Conservation (phyloP, 2,888 invertebrate genomes). For the Epinotia ramella region DNA sequence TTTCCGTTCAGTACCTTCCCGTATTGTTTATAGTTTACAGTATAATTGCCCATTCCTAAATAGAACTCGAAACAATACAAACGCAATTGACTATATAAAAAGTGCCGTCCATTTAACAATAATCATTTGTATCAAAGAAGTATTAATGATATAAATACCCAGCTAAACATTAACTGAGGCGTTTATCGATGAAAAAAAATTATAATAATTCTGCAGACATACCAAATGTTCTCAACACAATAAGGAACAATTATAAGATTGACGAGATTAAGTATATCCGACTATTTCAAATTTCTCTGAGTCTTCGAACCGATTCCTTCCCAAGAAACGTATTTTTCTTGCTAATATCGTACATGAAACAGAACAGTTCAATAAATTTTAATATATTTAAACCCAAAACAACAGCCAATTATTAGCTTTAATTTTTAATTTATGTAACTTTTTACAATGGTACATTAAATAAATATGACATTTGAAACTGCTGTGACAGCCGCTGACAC, state of each 20-base stretch:
- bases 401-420: background rate
- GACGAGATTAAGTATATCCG: background rate
- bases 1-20: conserved; percentile 3
- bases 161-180: background rate
- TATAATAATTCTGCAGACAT: background rate
- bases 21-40: background rate
- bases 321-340: no score
- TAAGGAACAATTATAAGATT: background rate
- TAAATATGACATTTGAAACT: conserved; percentile 15
- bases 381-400: background rate
- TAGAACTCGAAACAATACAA: conserved; percentile 35
- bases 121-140: conserved; percentile 17
- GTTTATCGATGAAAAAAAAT: background rate
- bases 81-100: conserved; percentile 30
- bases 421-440: background rate
- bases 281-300: no score
- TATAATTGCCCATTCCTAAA: conserved; percentile 8
- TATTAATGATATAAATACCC: conserved; percentile 1
- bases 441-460: conserved; percentile 2
- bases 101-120: conserved; percentile 4
- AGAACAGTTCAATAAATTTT: background rate
- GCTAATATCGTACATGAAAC: background rate
- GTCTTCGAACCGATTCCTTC: background rate
- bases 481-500: background rate
- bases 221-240: background rate